Base-by-base conservation (phyloP, 2,797 vertebrate species). In the Neosilurus hyrtlii region DNA sequence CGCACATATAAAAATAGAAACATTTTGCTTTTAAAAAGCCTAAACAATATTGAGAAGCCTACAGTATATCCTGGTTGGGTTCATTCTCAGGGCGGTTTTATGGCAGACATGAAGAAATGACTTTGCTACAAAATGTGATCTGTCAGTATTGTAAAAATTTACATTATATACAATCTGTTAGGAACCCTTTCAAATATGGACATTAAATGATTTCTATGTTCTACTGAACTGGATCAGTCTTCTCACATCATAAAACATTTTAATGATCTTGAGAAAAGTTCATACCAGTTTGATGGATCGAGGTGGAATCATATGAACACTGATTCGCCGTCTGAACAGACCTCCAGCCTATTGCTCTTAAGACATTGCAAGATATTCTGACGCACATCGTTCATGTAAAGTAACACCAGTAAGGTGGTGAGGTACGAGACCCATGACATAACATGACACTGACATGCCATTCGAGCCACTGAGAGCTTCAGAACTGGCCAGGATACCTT, bases 1-100 rank as follows among this genome's bases (percentile, higher is more conserved):
- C 89, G 86, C 88, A 91, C 91, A 91, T 93, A 93, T 89, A 94
- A 93, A 94, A 94, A 95, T 94, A 94, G 88, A 93, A 84, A 91
- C 56, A 85, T 90, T 93, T 92, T 91, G 87, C 90, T 83, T 92
- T 91, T 75, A 92, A 92, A 87, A 86, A 89, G 87, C 85, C 79
- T 89, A 91, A 92, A 90, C 76, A 87, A 88, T 88, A 89, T 87
- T 86, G 89, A 89, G 89, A 89, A 88, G 87, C 86, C 57, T 90
- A 85, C 74, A 89, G 83, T 89, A 90, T 91, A 89, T 92, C 91
- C 91, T 88, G 90, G 87, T 75, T 85, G 79, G 62, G 74, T 30
- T 56, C 9, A 76, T 49, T 65, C 73, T 12, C 62, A n/a, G 75
- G 43, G 61, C 26, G 80, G 85, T 26, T 67, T 51, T 68, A 74